phyloP scores from a whole-genome alignment of 2,888 invertebrate genomes.

The Harpalus rufipes region DNA sequence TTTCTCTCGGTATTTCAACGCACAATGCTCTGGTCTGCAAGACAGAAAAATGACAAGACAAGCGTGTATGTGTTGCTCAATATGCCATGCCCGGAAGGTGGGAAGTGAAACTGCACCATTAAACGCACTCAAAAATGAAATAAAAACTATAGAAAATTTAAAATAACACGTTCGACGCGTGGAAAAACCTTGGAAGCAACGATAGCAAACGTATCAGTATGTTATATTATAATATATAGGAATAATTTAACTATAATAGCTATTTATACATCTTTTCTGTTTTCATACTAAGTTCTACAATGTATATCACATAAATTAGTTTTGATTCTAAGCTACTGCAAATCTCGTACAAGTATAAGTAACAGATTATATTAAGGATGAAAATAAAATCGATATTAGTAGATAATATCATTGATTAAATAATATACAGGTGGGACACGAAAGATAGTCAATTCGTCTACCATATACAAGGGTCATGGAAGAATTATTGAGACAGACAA shows the following conservation, averaged over 20 bases:
- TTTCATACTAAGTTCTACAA: not conserved
- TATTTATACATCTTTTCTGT: too few species aligned
- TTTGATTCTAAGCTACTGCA: too few species aligned
- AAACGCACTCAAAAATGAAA: slow-evolving; percentile 57
- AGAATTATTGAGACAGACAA: too few species aligned
- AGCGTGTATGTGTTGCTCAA: slow-evolving; percentile 51
- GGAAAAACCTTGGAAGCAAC: slow-evolving; percentile 10
- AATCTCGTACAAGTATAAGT: too few species aligned
- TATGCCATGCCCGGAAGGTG: slow-evolving; percentile 58
- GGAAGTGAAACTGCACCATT: slow-evolving; percentile 61
- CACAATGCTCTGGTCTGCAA: slow-evolving; percentile 21
- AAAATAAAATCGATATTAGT: too few species aligned
- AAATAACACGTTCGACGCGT: slow-evolving; percentile 53
- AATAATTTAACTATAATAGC: not conserved
- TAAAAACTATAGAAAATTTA: slow-evolving; percentile 63
- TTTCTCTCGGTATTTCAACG: slow-evolving; percentile 25
- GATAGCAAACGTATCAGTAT: not conserved
- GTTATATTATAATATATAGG: not conserved
- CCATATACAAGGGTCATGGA: too few species aligned
- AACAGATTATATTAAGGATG: too few species aligned
- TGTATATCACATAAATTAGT: not conserved
- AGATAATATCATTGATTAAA: too few species aligned
- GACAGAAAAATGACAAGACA: slow-evolving; percentile 53
- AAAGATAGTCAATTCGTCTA: too few species aligned
- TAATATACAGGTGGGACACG: too few species aligned